Evolutionary conservation across 2,797 vertebrate genomes (phyloP).

Genomic region (Premnoplex brunnescens): DNA sequence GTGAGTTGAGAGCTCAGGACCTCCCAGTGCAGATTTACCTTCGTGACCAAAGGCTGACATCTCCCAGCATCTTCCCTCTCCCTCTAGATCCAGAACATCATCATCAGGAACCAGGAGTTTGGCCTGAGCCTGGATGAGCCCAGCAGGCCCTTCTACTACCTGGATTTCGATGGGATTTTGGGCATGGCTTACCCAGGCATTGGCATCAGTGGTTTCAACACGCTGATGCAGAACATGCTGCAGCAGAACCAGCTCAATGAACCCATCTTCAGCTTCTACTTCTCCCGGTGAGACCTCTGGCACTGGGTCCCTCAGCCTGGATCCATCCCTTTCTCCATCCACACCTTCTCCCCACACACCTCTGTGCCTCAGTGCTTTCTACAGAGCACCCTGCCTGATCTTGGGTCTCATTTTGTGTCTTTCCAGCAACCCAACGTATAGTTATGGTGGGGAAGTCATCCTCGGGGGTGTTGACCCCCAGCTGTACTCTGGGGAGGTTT

Average conservation of each 20-base stretch:
- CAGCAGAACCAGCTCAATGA: conserved; percentile 65
- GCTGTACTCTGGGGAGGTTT: conserved; percentile 75
- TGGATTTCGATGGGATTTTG: conserved; percentile 80
- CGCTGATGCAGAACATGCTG: conserved; percentile 71
- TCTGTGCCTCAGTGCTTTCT: fast-evolving
- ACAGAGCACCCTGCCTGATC: not conserved
- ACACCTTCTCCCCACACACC: fast-evolving
- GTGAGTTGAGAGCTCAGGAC: not conserved
- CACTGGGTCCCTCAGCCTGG: not conserved
- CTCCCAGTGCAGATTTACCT: not conserved
- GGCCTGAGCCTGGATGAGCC: conserved; percentile 80
- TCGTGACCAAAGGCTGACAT: fast-evolving
- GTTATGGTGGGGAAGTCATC: conserved; percentile 74
- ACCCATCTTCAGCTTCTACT: conserved; percentile 78
- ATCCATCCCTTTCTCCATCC: not conserved
- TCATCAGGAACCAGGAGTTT: conserved; percentile 74
- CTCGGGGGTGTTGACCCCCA: conserved; percentile 73
- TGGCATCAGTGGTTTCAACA: conserved; percentile 49
- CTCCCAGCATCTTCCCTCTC: not conserved
- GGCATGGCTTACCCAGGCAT: conserved; percentile 76
- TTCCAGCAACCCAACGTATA: conserved; percentile 44
- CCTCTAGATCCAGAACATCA: conserved; percentile 73
- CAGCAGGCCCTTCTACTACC: conserved; percentile 69
- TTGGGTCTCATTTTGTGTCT: not conserved
- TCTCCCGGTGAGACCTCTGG: conserved; percentile 66